Percentiles rank a stretch among this genome's conserved stretches.
Conservation (phyloP, 1,140 invertebrate genomes). For the Drosophila fuyamai region DNA sequence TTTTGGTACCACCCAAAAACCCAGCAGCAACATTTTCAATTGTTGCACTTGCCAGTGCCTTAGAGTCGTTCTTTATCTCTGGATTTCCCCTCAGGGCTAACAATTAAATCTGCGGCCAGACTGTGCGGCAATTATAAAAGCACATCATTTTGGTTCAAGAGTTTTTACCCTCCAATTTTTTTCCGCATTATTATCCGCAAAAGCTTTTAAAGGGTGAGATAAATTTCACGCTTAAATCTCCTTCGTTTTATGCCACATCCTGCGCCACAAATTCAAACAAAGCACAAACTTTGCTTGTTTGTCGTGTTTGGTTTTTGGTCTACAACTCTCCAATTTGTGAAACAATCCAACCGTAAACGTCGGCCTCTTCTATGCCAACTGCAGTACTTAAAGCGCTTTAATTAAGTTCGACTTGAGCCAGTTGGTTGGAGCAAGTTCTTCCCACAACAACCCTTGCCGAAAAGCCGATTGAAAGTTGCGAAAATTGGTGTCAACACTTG, state of each 20-base stretch:
- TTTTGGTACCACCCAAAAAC: slow-evolving; percentile 34
- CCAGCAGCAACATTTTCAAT: slow-evolving; percentile 55
- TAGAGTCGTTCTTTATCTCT: background rate
- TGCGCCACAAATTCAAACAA: slow-evolving; percentile 16
- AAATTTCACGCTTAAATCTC: slow-evolving; percentile 29
- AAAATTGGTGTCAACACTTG: slow-evolving; percentile 53
- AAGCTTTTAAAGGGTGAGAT: slow-evolving; percentile 43
- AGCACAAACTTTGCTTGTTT: slow-evolving; percentile 44
- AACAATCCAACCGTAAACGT: slow-evolving; percentile 40
- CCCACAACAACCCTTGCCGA: slow-evolving; percentile 9
- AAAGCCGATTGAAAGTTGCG: slow-evolving; percentile 45
- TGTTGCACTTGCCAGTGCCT: slow-evolving; percentile 48
- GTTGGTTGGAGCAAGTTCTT: slow-evolving; percentile 23
- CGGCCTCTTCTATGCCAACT: slow-evolving; percentile 20
- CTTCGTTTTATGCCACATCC: slow-evolving; percentile 28
- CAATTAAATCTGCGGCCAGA: slow-evolving; percentile 39
- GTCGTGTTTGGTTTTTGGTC: slow-evolving; percentile 56
- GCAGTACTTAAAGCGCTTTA: slow-evolving; percentile 46
- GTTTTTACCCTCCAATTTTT: slow-evolving; percentile 18
- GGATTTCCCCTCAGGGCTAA: background rate
- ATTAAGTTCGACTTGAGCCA: slow-evolving; percentile 54
- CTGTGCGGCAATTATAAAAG: slow-evolving; percentile 40
- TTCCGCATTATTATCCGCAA: slow-evolving; percentile 4
- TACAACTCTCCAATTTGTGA: slow-evolving; percentile 49
- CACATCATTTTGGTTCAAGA: slow-evolving; percentile 34